Percentiles rank a stretch among this genome's conserved stretches.
Conservation (phyloP, 30 jellyfish, hydroid and myxozoan species). For the Morbakka virulenta region DNA sequence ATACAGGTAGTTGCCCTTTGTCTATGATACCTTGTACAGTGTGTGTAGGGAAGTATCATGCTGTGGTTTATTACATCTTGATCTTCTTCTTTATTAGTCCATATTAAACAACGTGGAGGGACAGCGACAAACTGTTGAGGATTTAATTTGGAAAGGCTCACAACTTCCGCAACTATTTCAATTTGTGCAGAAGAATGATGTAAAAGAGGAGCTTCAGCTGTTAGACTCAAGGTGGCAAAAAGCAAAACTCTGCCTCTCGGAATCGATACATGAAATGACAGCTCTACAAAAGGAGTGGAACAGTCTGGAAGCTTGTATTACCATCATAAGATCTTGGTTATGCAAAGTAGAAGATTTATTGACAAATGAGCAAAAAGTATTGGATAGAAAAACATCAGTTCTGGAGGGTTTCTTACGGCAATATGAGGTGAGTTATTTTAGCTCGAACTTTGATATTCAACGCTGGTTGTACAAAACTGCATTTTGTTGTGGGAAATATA, state of each 20-base stretch:
- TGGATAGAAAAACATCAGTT: background rate
- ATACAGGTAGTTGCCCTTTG: too few relatives aligned
- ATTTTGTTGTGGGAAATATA: too few relatives aligned
- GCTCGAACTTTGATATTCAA: too few relatives aligned
- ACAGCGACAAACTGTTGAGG: constrained; percentile 60
- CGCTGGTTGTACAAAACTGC: too few relatives aligned
- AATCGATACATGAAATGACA: constrained; percentile 17
- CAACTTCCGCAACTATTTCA: constrained; percentile 65
- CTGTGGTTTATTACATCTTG: too few relatives aligned
- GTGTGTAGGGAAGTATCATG: too few relatives aligned
- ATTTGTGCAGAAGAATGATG: constrained; percentile 48
- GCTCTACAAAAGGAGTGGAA: constrained; percentile 31
- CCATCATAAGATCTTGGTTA: background rate
- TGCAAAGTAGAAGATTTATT: background rate
- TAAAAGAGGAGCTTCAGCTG: constrained; percentile 49
- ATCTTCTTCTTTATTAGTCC: too few relatives aligned
- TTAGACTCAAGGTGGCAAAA: constrained; percentile 56
- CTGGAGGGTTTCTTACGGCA: background rate
- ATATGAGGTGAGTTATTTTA: background rate
- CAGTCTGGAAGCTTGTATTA: background rate
- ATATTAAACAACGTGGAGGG: constrained; percentile 27
- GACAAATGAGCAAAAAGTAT: background rate
- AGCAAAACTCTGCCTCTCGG: background rate
- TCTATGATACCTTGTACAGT: too few relatives aligned
- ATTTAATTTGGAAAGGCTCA: constrained; percentile 85